phyloP scores from a whole-genome alignment of 2,797 vertebrate genomes.

The Heterohyrax brucei region DNA sequence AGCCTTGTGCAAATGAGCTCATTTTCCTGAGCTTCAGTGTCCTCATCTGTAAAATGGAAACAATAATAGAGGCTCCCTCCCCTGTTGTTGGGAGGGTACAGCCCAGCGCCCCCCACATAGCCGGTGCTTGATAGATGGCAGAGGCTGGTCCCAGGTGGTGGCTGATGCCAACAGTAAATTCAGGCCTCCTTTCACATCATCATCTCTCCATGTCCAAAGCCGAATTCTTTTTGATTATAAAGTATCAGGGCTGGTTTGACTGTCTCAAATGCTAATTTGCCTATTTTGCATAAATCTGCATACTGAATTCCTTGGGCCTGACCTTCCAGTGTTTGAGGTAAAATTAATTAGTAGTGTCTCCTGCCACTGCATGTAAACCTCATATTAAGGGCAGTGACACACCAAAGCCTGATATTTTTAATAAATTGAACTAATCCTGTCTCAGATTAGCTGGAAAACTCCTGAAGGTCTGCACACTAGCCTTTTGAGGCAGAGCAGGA shows the following conservation, averaged over 20 bases:
- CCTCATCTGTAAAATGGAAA: conserved; percentile 29
- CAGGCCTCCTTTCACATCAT: background rate
- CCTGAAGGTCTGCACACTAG: background rate
- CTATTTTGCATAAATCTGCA: conserved; percentile 73
- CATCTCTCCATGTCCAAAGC: conserved; percentile 53
- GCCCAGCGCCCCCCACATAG: background rate
- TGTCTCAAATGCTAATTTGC: conserved; percentile 40
- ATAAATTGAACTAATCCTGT: conserved; percentile 46
- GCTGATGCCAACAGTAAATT: background rate
- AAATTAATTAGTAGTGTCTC: conserved; percentile 70
- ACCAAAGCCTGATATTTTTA: conserved; percentile 55
- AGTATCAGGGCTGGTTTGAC: conserved; percentile 23
- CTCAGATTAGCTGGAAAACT: conserved; percentile 39
- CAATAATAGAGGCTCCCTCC: fast-evolving
- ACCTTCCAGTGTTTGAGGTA: conserved; percentile 74
- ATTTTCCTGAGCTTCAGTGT: background rate
- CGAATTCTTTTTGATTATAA: conserved; percentile 64
- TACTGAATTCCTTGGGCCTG: conserved; percentile 66
- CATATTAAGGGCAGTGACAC: conserved; percentile 39
- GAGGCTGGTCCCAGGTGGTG: fast-evolving
- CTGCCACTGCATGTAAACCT: conserved; percentile 58
- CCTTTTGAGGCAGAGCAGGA: background rate
- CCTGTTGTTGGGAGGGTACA: background rate
- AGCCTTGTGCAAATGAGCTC: background rate
- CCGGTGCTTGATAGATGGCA: background rate